Percentiles rank a stretch among this genome's conserved stretches.
phyloP scores from a whole-genome alignment of 2,888 invertebrate genomes.

The Andrena bucephala region DNA sequence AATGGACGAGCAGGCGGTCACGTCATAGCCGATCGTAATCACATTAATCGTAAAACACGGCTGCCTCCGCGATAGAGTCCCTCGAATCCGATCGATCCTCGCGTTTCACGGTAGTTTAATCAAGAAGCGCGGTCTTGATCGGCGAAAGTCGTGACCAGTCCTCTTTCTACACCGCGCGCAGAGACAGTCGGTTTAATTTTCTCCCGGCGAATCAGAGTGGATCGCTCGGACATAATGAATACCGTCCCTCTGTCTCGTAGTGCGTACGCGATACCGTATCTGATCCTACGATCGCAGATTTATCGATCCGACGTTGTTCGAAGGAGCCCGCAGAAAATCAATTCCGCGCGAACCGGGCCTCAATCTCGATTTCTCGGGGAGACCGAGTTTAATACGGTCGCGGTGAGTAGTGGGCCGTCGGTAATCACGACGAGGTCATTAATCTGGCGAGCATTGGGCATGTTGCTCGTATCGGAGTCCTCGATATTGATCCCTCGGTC shows the following conservation, averaged over 20 bases:
- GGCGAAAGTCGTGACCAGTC: not conserved
- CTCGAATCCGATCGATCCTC: slow-evolving; percentile 24
- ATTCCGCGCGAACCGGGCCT: slow-evolving; percentile 74
- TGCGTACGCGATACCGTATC: slow-evolving; percentile 53
- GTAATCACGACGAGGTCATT: slow-evolving; percentile 73
- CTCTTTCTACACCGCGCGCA: not conserved
- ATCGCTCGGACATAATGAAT: slow-evolving; percentile 57
- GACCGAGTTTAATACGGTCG: slow-evolving; percentile 71
- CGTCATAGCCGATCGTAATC: slow-evolving; percentile 52
- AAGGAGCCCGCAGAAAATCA: slow-evolving; percentile 72
- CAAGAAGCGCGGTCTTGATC: not conserved
- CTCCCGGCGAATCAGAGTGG: slow-evolving; percentile 27
- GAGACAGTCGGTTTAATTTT: slow-evolving; percentile 44
- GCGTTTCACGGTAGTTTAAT: not conserved
- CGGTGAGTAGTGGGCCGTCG: slow-evolving; percentile 68
- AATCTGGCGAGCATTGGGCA: slow-evolving; percentile 72
- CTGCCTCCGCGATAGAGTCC: slow-evolving; percentile 21
- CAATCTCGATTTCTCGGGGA: slow-evolving; percentile 73
- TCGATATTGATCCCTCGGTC: slow-evolving; percentile 68
- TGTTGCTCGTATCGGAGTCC: slow-evolving; percentile 66
- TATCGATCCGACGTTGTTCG: slow-evolving; percentile 39
- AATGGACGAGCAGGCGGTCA: slow-evolving; percentile 50
- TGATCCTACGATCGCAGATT: slow-evolving; percentile 50
- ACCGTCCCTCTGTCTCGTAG: slow-evolving; percentile 24
- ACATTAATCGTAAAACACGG: slow-evolving; percentile 49